phyloP scores from a whole-genome alignment of 2,797 vertebrate genomes.

The Lagocephalus sceleratus region DNA sequence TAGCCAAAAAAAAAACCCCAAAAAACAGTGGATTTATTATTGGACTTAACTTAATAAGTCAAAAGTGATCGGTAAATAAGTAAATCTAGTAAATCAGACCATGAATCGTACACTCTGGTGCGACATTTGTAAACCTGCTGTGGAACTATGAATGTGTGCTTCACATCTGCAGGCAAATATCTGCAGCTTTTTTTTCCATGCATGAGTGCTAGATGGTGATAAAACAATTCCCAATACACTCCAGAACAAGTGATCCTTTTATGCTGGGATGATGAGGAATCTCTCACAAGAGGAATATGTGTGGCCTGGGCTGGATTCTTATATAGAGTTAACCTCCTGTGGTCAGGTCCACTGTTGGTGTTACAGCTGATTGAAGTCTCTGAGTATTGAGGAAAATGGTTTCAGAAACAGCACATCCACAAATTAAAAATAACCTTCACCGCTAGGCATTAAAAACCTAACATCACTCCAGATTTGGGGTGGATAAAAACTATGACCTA shows the following conservation, averaged over 20 bases:
- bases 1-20: too few species aligned
- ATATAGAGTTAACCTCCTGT: slow-evolving; percentile 13
- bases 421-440: neutral
- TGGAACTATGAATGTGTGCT: neutral
- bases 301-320: slow-evolving; percentile 31
- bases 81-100: neutral
- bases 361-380: slow-evolving; percentile 57
- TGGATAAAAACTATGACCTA: too few species aligned
- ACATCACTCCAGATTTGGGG: too few species aligned
- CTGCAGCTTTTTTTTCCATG: too few species aligned
- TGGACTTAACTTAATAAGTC: neutral
- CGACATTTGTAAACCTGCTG: neutral
- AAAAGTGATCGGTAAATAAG: too few species aligned
- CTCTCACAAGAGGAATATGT: neutral
- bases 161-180: too few species aligned
- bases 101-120: neutral
- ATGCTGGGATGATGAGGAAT: too few species aligned
- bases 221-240: too few species aligned
- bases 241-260: too few species aligned
- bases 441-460: too few species aligned
- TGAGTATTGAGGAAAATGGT: slow-evolving; percentile 29
- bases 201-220: too few species aligned
- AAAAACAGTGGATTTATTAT: neutral
- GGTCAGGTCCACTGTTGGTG: slow-evolving; percentile 50
- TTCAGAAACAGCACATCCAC: slow-evolving; percentile 11